A percentile compares a stretch with the other conserved stretches of the same genome.
phyloP scores from a whole-genome alignment of 1,140 invertebrate species.

The Meloidogyne hapla region DNA sequence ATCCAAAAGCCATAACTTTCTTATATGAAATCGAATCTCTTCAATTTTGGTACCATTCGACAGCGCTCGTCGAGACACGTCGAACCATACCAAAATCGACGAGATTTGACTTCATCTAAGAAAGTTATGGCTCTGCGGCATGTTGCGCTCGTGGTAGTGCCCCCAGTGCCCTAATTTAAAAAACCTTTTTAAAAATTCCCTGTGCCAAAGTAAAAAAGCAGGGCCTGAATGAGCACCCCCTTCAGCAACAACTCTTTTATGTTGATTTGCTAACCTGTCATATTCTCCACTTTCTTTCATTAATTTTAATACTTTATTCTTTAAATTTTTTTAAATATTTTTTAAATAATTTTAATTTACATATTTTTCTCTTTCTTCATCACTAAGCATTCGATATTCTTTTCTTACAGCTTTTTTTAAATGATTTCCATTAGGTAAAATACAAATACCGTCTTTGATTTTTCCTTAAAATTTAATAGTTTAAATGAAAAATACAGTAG shows the following conservation, averaged over 20 bases:
- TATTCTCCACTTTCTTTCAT: slow-evolving; percentile 62
- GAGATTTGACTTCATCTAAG: too few species aligned
- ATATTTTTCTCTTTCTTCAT: slow-evolving; percentile 35
- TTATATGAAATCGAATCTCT: too few species aligned
- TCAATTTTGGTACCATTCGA: too few species aligned
- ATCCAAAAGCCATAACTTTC: too few species aligned
- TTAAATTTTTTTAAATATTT: neutral
- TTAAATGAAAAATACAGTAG: neutral
- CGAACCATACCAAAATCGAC: too few species aligned
- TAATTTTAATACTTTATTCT: slow-evolving; percentile 61
- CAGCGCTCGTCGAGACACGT: too few species aligned
- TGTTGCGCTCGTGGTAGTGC: too few species aligned
- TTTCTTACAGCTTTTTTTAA: slow-evolving; percentile 46
- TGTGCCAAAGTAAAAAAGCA: slow-evolving; percentile 17
- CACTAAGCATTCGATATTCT: slow-evolving; percentile 43
- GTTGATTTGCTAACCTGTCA: slow-evolving; percentile 6
- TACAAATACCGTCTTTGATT: slow-evolving; percentile 20
- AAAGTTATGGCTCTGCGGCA: too few species aligned
- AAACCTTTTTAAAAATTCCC: slow-evolving; percentile 23
- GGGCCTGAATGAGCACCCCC: slow-evolving; percentile 8
- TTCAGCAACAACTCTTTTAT: neutral
- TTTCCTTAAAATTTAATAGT: neutral
- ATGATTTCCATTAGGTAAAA: slow-evolving; percentile 32
- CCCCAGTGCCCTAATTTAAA: too few species aligned
- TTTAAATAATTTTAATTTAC: slow-evolving; percentile 17